phyloP scores from a whole-genome alignment of 2,888 invertebrate genomes.

The Zygaena filipendulae region DNA sequence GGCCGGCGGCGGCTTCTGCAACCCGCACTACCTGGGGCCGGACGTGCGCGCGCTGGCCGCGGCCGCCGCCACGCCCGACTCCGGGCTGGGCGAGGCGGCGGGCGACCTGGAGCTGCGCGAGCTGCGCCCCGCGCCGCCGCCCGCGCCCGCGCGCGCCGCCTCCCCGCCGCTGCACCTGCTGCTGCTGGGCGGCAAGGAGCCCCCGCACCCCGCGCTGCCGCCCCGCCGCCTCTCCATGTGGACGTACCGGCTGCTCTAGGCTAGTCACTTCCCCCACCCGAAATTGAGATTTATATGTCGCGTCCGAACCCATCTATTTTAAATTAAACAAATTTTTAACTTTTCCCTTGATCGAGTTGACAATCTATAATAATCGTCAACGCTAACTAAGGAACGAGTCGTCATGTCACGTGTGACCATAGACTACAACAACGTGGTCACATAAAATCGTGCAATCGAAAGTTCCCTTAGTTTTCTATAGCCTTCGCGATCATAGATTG shows the following conservation, averaged over 20 bases:
- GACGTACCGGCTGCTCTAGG: conserved; percentile 72
- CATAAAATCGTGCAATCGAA: too few relatives aligned
- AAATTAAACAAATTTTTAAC: too few relatives aligned
- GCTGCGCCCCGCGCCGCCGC: conserved; percentile 36
- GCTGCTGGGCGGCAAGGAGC: conserved; percentile 83
- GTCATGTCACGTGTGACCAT: too few relatives aligned
- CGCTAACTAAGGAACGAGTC: too few relatives aligned
- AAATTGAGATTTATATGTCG: too few relatives aligned
- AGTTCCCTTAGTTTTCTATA: too few relatives aligned
- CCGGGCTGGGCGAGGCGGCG: conserved; percentile 62
- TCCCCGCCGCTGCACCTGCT: conserved; percentile 39
- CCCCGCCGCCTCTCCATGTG: conserved; percentile 83
- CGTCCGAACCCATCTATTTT: too few relatives aligned
- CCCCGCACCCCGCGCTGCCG: conserved; percentile 79
- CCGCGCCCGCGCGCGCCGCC: conserved; percentile 40
- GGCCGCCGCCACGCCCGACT: conserved; percentile 74
- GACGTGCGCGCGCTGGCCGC: conserved; percentile 76
- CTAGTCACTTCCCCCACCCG: too few relatives aligned
- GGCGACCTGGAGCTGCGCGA: conserved; percentile 54
- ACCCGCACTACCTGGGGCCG: conserved; percentile 79
- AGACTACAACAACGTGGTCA: too few relatives aligned
- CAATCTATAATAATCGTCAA: too few relatives aligned
- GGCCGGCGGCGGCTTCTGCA: conserved; percentile 73
- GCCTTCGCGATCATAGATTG: too few relatives aligned
- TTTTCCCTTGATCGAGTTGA: too few relatives aligned